A percentile compares a stretch with the other conserved stretches of the same genome.
Conservation (phyloP, 2,113 vertebrate genomes). For the Hippoglossus stenolepis region DNA sequence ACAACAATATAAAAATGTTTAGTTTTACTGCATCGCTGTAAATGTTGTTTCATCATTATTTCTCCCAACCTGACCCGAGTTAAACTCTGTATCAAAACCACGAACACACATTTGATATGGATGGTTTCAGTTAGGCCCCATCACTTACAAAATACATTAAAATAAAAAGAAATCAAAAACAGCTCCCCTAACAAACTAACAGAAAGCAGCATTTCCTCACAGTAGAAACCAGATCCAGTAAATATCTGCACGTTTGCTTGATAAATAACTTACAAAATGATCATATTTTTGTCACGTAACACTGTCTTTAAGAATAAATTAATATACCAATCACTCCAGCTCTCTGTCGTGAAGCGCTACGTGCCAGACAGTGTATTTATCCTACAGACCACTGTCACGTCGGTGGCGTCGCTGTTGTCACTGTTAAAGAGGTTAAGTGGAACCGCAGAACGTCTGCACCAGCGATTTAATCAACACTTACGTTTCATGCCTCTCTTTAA, state of each 20-base stretch:
- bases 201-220: neutral
- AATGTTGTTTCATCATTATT: neutral
- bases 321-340: neutral
- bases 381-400: conserved; percentile 53
- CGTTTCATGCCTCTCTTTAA: conserved; percentile 64
- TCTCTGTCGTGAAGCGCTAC: neutral
- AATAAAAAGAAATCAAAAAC: neutral
- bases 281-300: neutral
- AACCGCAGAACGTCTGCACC: conserved; percentile 60
- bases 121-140: neutral
- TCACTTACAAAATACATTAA: neutral
- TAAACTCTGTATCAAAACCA: neutral
- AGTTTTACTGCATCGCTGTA: neutral
- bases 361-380: conserved; percentile 22
- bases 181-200: too few species aligned
- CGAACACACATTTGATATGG: neutral
- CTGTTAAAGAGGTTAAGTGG: conserved; percentile 73
- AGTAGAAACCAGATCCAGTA: neutral
- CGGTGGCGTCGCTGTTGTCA: conserved; percentile 53
- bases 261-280: neutral
- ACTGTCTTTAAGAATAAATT: neutral
- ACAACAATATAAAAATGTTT: neutral
- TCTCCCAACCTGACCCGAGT: neutral
- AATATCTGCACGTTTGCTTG: neutral
- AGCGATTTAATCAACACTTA: conserved; percentile 74